phyloP scores from a whole-genome alignment of 2,888 invertebrate genomes.

The Caenorhabditis sp. region DNA sequence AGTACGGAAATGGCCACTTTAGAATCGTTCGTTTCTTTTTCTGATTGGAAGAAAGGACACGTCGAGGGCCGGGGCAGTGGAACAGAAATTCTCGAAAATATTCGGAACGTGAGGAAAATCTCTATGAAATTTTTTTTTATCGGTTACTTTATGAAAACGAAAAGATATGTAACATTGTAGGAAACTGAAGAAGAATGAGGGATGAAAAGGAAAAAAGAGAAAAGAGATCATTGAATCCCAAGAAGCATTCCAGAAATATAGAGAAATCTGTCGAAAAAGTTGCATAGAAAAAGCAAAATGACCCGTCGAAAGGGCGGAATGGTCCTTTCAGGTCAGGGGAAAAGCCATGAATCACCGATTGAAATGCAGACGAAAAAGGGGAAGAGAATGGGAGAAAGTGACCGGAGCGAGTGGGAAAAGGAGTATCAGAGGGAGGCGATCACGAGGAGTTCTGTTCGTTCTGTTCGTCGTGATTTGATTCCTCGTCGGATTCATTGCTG shows the following conservation, averaged over 20 bases:
- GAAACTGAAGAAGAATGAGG: not conserved
- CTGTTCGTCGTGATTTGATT: conserved; percentile 65
- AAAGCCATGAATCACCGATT: conserved; percentile 35
- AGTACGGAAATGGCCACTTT: no score
- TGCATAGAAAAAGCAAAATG: not conserved
- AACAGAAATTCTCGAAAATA: no score
- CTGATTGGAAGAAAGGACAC: no score
- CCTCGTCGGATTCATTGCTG: conserved; percentile 67
- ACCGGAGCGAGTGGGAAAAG: conserved; percentile 28
- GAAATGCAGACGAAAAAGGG: conserved; percentile 4
- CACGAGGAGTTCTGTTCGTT: conserved; percentile 44
- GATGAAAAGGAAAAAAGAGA: not conserved
- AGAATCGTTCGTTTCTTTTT: no score
- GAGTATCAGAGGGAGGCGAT: not conserved
- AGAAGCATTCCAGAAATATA: no score
- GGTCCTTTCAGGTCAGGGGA: conserved; percentile 19
- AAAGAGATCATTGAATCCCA: conserved; percentile 22
- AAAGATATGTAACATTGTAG: not conserved
- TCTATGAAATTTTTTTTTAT: no score
- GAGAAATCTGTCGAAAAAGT: no score
- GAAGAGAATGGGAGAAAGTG: conserved; percentile 19
- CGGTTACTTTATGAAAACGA: no score
- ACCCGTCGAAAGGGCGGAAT: conserved; percentile 35
- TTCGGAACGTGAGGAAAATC: not conserved
- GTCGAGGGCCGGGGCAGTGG: no score